phyloP scores from a whole-genome alignment of 2,113 vertebrate species.

The Isichthys henryi region DNA sequence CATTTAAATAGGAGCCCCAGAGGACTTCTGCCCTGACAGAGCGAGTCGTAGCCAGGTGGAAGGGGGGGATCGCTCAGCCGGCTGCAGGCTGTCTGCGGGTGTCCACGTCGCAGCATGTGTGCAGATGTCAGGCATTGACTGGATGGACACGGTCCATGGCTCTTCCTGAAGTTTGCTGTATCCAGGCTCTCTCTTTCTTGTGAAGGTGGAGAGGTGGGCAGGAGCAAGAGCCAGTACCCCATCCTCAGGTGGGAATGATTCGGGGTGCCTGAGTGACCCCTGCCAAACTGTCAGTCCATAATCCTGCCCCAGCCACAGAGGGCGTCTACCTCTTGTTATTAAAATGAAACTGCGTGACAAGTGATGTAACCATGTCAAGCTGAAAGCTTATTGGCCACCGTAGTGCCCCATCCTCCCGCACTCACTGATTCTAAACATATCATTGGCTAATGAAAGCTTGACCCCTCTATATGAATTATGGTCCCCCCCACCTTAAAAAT shows the following conservation, averaged over 20 bases:
- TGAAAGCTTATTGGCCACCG: not conserved
- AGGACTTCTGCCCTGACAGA: not conserved
- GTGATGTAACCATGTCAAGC: not conserved
- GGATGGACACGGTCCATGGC: not conserved
- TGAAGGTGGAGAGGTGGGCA: not conserved
- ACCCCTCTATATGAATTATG: not conserved
- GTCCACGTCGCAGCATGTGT: not conserved
- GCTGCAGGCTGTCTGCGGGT: not conserved
- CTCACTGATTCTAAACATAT: not conserved
- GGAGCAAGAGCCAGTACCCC: not conserved
- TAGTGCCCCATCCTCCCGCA: not conserved
- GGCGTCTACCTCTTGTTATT: not conserved
- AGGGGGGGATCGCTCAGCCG: not conserved
- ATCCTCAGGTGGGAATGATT: not conserved
- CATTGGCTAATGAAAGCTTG: not conserved
- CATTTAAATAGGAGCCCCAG: not conserved
- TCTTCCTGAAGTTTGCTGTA: not conserved
- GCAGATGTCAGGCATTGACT: not conserved
- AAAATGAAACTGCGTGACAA: not conserved
- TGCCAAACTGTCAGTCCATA: not conserved
- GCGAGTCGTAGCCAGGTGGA: not conserved
- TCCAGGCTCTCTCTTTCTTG: not conserved
- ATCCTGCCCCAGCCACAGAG: not conserved
- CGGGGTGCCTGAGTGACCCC: not conserved
- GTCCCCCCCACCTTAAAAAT: not conserved